Conservation (phyloP, 2,888 invertebrate genomes). For the Mycogona germanica region DNA sequence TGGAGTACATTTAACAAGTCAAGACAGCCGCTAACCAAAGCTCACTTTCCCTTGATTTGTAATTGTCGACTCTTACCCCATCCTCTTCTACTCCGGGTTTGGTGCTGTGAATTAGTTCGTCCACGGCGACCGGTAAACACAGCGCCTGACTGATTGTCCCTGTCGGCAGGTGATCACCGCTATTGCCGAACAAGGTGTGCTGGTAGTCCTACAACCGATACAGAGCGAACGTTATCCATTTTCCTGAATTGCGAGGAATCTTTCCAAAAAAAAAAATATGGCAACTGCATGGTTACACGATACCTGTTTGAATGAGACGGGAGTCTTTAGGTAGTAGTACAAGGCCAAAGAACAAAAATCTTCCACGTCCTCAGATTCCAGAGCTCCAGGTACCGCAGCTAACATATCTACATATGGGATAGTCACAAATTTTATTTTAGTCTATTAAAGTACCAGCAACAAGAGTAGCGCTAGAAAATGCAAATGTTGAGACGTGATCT, state of each 20-base stretch:
- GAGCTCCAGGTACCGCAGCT: conserved; percentile 49
- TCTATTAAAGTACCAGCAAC: background rate
- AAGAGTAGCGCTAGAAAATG: background rate
- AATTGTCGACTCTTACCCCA: conserved; percentile 10
- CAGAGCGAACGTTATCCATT: background rate
- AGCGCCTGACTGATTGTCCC: conserved; percentile 63
- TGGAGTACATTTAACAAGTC: too few relatives aligned
- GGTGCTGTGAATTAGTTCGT: conserved; percentile 67
- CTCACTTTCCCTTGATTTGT: too few relatives aligned
- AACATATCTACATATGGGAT: conserved; percentile 18
- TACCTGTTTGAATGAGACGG: conserved; percentile 77
- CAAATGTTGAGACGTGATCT: conserved; percentile 9
- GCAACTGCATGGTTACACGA: background rate
- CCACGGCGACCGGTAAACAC: conserved; percentile 90
- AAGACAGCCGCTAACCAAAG: too few relatives aligned
- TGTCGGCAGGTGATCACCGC: background rate
- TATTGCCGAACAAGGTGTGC: background rate
- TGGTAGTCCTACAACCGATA: background rate
- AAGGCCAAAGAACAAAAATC: conserved; percentile 96
- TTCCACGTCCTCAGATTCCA: conserved; percentile 87
- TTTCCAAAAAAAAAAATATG: background rate
- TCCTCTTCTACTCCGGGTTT: conserved; percentile 28
- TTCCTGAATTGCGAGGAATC: background rate
- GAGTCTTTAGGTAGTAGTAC: conserved; percentile 87
- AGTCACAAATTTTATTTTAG: background rate